phyloP scores from a whole-genome alignment of 1,140 invertebrate species.

The Mactra quadrangularis region DNA sequence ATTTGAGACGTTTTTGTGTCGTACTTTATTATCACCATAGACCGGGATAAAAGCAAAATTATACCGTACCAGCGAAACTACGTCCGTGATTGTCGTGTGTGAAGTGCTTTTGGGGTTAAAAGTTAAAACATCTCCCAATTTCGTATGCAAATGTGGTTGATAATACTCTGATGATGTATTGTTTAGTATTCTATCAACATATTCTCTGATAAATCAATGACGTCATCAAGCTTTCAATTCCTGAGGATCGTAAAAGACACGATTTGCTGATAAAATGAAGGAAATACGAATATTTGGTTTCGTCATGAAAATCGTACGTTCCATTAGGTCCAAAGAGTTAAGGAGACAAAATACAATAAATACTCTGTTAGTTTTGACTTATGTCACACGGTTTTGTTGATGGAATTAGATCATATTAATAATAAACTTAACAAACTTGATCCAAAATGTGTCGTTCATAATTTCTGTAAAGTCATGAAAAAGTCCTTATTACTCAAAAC shows the following conservation, averaged over 20 bases:
- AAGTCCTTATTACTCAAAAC: no score
- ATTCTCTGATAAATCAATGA: constrained; percentile 11
- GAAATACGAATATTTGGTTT: constrained; percentile 60
- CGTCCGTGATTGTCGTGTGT: constrained; percentile 4
- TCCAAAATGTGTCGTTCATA: no score
- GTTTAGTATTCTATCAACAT: constrained; percentile 5
- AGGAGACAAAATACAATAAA: no score
- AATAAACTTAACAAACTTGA: no score
- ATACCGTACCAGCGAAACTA: neutral
- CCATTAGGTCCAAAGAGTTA: constrained; percentile 10
- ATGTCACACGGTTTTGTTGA: no score
- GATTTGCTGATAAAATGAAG: neutral
- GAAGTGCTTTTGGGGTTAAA: constrained; percentile 17
- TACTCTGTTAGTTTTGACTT: no score
- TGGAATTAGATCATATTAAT: no score
- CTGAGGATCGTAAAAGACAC: constrained; percentile 39
- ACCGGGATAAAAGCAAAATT: neutral
- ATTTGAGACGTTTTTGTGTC: neutral
- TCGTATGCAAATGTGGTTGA: constrained; percentile 43
- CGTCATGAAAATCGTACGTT: constrained; percentile 1
- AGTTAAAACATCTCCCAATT: constrained; percentile 1
- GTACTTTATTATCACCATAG: constrained; percentile 29
- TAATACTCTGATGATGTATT: constrained; percentile 1
- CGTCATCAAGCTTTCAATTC: constrained; percentile 39
- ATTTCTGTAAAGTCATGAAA: no score